Evolutionary conservation across 1,140 invertebrate species (phyloP), one percentile per base, ranked within the genome.

Genomic region (Drosophila obscura): DNA sequence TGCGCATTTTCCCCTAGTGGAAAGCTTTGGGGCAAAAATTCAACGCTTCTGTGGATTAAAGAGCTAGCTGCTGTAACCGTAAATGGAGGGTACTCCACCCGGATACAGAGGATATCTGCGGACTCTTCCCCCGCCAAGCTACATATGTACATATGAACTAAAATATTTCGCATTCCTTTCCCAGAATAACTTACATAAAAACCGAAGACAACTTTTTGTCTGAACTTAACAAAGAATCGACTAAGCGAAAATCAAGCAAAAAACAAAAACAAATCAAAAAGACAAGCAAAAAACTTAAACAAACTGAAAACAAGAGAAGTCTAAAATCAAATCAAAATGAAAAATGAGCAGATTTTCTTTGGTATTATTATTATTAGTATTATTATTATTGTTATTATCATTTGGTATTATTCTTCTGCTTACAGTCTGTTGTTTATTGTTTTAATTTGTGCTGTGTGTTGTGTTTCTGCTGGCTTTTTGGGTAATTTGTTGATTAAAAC

Each of bases 401-500:
- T 62, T 66, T 57, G 11, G 41, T 67, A 71, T 80, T 57, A 61
- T 72, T 63, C 58, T 71, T 56, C 44, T 75, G 77, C 61, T 76
- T 77, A 80, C 61, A 60, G 60, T 49, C 57, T 56, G 31, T 58
- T 83, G 69, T 73, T 82, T 85, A 73, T 80, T 85, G 61, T 80
- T 61, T 56, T 73, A 59, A 77, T 69, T 64, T 45, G 8, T 48
- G 57, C 11, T 49, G 24, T 56, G 16, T 58, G 52, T n/a, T 63
- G 46, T 49, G 15, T 56, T 44, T 56, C 3, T 56, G 53, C 26
- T 53, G 15, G 31, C 15, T 66, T 71, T 55, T 80, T 69, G 66
- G 79, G 65, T 85, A 85, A 85, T 85, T 84, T 85, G 68, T 61
- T 81, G 81, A 77, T 85, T 85, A 85, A 81, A 77, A 63, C 52